Evolutionary conservation across 37 sponge, comb jelly and placozoan genomes (phyloP), one percentile per base, ranked within the genome.

Genomic region (Bolinopsis microptera): DNA sequence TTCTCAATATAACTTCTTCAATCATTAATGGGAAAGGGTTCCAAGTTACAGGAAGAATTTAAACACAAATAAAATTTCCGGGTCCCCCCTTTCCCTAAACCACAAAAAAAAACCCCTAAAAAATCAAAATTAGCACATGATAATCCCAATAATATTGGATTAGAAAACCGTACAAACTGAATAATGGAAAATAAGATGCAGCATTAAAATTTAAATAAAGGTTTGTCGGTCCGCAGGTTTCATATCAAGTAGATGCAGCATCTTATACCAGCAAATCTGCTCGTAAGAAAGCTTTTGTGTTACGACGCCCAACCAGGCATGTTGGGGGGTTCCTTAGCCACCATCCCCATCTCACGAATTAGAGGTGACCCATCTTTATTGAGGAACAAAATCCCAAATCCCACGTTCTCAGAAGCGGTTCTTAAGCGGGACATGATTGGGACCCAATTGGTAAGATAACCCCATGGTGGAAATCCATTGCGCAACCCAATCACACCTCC

Each of bases 401-500:
- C 37, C 96, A 96, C 31, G 97, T 96, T 92, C 97, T 95, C 76
- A 98, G 38, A 26, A 96, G 97, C 36, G 96, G n/a, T n/a, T 95
- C 38, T 96, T 96, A 26, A 97, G n/a, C n/a, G 94, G 25, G 97
- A 94, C 68, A 98, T 77, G 26, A 98, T 95, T 28, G 98, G 98
- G n/a, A n/a, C n/a, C n/a, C n/a, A n/a, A 24, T 97, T 97, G 68
- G 96, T 96, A 70, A 97, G 96, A 35, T 94, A 94, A 18, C 98
- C 98, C 95, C 98, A 98, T 31, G 96, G 76, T 38, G 95, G 94
- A 95, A n/a, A n/a, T n/a, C 96, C 98, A 93, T 98, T 98, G 2
- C 96, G 93, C 18, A 98, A 97, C 38, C 94, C 95, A n/a, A n/a
- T n/a, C n/a, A n/a, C 27, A 96, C 94, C 28, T 96, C 97, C 93